Percentiles rank a stretch among this genome's conserved stretches.
phyloP scores from a whole-genome alignment of 2,888 invertebrate species.

The Yponomeuta cagnagella region DNA sequence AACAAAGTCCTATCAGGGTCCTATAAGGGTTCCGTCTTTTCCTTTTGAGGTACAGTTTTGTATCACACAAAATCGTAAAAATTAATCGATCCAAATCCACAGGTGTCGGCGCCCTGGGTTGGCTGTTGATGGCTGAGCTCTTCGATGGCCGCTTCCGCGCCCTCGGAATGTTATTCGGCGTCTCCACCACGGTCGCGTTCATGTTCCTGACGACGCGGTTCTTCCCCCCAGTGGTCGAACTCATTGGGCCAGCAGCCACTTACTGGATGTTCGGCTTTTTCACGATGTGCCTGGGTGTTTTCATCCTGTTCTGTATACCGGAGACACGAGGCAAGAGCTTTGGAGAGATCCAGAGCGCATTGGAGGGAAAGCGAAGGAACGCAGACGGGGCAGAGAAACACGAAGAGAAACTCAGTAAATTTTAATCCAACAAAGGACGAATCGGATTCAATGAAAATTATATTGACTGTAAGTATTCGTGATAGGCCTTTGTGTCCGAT shows the following conservation, averaged over 20 bases:
- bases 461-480: too few species aligned
- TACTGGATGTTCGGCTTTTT: conserved; percentile 26
- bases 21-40: too few species aligned
- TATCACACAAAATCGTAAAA: too few species aligned
- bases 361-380: conserved; percentile 14
- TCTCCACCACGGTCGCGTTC: conserved; percentile 18
- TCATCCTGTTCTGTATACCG: conserved; percentile 26
- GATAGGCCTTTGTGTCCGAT: too few species aligned
- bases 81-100: conserved; percentile 2
- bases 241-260: conserved; percentile 26
- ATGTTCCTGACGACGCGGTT: conserved; percentile 27
- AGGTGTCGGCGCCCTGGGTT: conserved; percentile 29
- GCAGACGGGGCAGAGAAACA: too few species aligned
- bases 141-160: conserved; percentile 30
- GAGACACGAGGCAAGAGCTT: conserved; percentile 31
- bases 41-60: too few species aligned
- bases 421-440: too few species aligned
- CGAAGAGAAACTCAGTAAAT: too few species aligned
- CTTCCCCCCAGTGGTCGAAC: conserved; percentile 23
- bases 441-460: too few species aligned
- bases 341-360: conserved; percentile 26
- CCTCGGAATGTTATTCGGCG: conserved; percentile 23
- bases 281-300: conserved; percentile 21
- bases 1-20: too few species aligned
- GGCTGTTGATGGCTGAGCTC: conserved; percentile 27